Evolutionary conservation across 2,888 invertebrate genomes (phyloP).

Genomic region (Anaspis maculata): DNA sequence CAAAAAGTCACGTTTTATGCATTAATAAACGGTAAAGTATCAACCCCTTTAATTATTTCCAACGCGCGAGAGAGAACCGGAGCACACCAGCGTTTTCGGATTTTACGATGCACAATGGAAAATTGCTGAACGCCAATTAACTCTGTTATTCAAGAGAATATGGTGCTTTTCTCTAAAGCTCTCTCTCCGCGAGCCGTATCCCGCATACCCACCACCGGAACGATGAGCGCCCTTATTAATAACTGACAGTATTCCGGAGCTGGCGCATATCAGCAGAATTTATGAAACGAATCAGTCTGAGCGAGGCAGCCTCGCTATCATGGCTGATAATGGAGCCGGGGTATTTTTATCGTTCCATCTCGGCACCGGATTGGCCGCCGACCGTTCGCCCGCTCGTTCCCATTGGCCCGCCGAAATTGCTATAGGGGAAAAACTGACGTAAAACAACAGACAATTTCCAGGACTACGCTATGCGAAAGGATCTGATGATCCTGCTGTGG

Average conservation of each 20-base stretch:
- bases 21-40: no score
- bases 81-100: no score
- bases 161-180: no score
- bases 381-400: conserved; percentile 19
- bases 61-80: no score
- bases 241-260: conserved; percentile 26
- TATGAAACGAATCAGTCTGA: conserved; percentile 40
- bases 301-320: conserved; percentile 40
- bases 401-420: conserved; percentile 52
- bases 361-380: conserved; percentile 39
- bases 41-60: no score
- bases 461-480: conserved; percentile 10
- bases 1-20: no score
- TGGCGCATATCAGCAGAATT: conserved; percentile 35
- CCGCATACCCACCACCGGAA: no score
- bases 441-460: conserved; percentile 33
- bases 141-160: no score
- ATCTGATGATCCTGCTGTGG: conserved; percentile 1
- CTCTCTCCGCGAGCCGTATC: no score
- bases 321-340: conserved; percentile 44
- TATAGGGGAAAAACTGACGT: conserved; percentile 41
- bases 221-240: conserved; percentile 31
- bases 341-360: conserved; percentile 46
- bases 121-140: no score
- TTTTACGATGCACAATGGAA: no score